Evolutionary conservation across 1,140 invertebrate species (phyloP).

Genomic region (Drosophila nannoptera): DNA sequence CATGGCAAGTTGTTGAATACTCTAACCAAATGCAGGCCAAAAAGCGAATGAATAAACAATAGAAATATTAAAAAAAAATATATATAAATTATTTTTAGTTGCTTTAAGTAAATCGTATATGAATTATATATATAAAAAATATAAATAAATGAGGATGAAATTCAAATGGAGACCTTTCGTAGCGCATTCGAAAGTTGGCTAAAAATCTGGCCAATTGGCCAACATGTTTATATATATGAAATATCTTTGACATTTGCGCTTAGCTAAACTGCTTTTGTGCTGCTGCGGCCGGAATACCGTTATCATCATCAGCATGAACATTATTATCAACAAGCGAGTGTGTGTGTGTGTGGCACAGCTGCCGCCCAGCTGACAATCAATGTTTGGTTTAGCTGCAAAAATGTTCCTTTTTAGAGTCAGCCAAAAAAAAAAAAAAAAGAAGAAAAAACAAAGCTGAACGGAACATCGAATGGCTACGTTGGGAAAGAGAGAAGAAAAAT

Average conservation of each 20-base stretch:
- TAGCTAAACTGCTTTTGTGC: constrained; percentile 27
- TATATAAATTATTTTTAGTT: neutral
- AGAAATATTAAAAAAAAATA: too few species aligned
- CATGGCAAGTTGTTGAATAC: neutral
- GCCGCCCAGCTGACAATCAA: constrained; percentile 68
- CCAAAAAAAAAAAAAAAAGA: constrained; percentile 43
- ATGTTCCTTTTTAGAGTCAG: constrained; percentile 49
- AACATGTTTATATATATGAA: neutral
- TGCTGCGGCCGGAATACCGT: constrained; percentile 16
- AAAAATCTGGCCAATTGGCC: too few species aligned
- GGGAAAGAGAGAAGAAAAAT: constrained; percentile 40
- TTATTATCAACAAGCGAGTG: constrained; percentile 5
- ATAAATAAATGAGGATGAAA: too few species aligned
- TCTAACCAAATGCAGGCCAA: too few species aligned
- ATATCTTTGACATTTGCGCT: constrained; percentile 15
- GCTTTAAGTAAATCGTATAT: too few species aligned
- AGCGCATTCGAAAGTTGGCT: too few species aligned
- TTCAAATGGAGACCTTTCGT: too few species aligned
- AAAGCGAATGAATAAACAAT: too few species aligned
- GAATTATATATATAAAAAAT: too few species aligned
- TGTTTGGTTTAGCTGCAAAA: constrained; percentile 73
- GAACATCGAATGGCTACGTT: constrained; percentile 55
- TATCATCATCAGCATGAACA: constrained; percentile 11
- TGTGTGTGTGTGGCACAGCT: neutral
- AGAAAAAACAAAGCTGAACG: constrained; percentile 40